phyloP scores from a whole-genome alignment of 2,797 vertebrate genomes.

The Chromobotia macracanthus region DNA sequence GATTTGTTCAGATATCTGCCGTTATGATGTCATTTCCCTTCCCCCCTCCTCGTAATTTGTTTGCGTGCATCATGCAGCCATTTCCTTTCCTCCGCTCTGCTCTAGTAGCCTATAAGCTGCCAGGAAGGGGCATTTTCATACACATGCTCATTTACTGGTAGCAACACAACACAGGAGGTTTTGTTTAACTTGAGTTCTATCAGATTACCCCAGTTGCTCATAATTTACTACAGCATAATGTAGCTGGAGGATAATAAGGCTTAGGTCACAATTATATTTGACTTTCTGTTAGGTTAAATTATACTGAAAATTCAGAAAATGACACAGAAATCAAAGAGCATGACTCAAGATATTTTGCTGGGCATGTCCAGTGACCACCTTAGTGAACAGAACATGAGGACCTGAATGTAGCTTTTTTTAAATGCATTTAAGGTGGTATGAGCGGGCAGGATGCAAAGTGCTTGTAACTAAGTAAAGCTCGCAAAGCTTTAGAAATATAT shows the following conservation, averaged over 20 bases:
- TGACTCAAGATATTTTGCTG: not conserved
- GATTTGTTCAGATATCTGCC: conserved; percentile 46
- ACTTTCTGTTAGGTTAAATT: conserved; percentile 35
- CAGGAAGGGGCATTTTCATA: conserved; percentile 32
- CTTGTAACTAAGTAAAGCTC: not conserved
- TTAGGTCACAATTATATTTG: conserved; percentile 19
- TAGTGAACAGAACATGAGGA: not conserved
- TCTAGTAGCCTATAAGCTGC: conserved; percentile 24
- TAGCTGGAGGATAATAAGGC: conserved; percentile 16
- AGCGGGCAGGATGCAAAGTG: too few species aligned
- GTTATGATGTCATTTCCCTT: conserved; percentile 54
- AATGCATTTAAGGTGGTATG: not conserved
- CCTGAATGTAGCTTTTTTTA: not conserved
- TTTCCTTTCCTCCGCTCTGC: conserved; percentile 41
- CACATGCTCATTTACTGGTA: conserved; percentile 37
- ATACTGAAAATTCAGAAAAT: conserved; percentile 5
- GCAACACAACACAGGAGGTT: conserved; percentile 19
- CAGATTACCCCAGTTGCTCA: conserved; percentile 21
- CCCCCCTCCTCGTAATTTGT: conserved; percentile 50
- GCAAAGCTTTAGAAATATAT: not conserved
- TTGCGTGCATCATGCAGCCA: conserved; percentile 47
- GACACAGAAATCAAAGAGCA: not conserved
- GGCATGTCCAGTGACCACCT: not conserved
- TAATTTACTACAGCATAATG: conserved; percentile 5
- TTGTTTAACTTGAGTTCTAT: conserved; percentile 19